Evolutionary conservation across 2,888 invertebrate genomes (phyloP), one percentile per base, ranked within the genome.

Genomic region (Lasioglossum lativentre): DNA sequence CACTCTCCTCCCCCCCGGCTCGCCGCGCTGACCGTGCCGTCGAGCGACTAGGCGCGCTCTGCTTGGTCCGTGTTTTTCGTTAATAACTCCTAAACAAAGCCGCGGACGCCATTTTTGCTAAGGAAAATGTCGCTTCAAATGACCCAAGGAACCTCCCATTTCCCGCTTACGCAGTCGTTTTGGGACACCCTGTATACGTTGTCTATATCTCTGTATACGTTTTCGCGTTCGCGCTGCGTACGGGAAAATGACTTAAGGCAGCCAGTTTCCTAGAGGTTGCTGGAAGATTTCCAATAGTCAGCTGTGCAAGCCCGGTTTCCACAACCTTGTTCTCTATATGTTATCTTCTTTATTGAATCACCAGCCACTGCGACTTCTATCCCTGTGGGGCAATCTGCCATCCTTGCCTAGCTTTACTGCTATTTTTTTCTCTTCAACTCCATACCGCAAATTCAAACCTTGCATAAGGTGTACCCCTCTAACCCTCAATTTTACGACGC

Each of bases 311-410:
- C 87, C 87, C 80, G 85, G 77, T 85, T 80, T 85, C 85, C 81
- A 82, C 88, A 88, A 89, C 88, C 90, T 90, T 91, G 91, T 90
- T 90, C 91, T 75, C 87, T 88, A 83, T 88, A 90, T 86, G 89
- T 90, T 92, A 92, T 92, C 90, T 88, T 89, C 88, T 93, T 93
- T 92, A 93, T 93, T 93, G 92, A 93, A 93, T 93, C 92, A 91
- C 89, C 88, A 88, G 86, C 86, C 87, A 82, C 88, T 87, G 88
- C 76, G 84, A 87, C 88, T 85, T 82, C 83, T 89, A 90, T 91
- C 90, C 91, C 87, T 59, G 71, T 66, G 87, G 85, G 89, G 89
- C 92, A 92, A 92, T 93, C 90, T 92, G 91, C 91, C 92, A 92
- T 93, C 88, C 76, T 90, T 86, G 85, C 82, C 83, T 78, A 52